Evolutionary conservation across 2,888 invertebrate genomes (phyloP), one percentile per base, ranked within the genome.

Genomic region (Agonopterix arenella): DNA sequence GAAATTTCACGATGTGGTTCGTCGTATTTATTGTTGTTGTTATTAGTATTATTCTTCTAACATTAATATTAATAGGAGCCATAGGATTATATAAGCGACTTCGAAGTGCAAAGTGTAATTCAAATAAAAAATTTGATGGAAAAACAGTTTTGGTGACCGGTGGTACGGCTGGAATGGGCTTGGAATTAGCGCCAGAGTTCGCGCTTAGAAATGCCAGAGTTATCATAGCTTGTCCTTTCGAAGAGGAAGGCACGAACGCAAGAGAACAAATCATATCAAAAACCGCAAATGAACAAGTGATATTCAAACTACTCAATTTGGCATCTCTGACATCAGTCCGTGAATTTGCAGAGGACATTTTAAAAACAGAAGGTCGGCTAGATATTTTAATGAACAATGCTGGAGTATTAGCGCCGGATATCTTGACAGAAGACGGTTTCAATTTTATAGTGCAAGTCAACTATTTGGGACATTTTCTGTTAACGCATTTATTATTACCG

Each of bases 371-470:
- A 78, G 68, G 83, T 11, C 90, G 90, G 65, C 75, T 97, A 49
- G 93, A 96, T 73, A 93, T 96, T 5, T 79, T 96, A 8, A 91
- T 96, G 46, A 95, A 96, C 70, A 96, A 96, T 70, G 96, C 96
- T 0, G 96, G 96, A 7, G 93, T 93, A 0, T 90, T 93, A 52
- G 83, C 90, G 0, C 91, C 92, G 60, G 80, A 80, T 10, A 90
- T 66, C 11, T 84, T 90, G 52, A 94, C 94, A 37, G 93, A 93
- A 64, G 96, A 97, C 68, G 95, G 94, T 0, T 76, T 97, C 48
- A 96, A 97, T 72, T 78, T 92, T 56, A 95, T 94, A 1, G 95
- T 96, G 93, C 96, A 94, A 8, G 95, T 96, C 2, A 97, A 97
- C 75, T 94, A 97, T 66, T 95, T 94, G 74, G 97, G 97, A 0